Base-by-base conservation (phyloP, 2,113 vertebrate species). In the Hippocampus abdominalis region DNA sequence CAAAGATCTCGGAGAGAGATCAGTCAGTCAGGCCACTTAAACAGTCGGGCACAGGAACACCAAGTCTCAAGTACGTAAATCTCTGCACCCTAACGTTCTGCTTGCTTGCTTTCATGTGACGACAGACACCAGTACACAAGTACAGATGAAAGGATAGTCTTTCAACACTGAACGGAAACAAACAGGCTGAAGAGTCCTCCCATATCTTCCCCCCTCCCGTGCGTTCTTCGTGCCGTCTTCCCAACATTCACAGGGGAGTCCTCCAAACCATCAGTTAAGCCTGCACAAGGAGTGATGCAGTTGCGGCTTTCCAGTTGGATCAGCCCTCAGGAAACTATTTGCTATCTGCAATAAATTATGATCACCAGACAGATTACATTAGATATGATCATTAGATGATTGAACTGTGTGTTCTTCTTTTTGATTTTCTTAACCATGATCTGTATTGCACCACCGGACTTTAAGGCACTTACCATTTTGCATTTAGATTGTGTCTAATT, bases 151-250 rank as follows among this genome's bases (percentile, higher is more conserved):
- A 86, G 81, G 83, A 81, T 82, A 73, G 73, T 73, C 79, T 87
- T 80, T 86, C 82, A 81, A 76, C 81, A 42, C 77, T 66, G 64
- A 83, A 83, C 71, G 77, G 84, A 90, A 90, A 87, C 81, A 89
- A 88, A 91, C 84, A 80, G 64, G 64, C 74, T 61, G 56, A 70
- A 69, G 75, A 77, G 81, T 64, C 57, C 40, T 57, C 61, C 69
- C 76, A 66, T 73, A 69, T 65, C 61, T 64, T 29, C 68, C 15
- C 67, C 71, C 53, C 61, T 40, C 53, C 32, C 18, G 39, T 66
- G 62, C 40, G 21, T 74, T 59, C 29, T 75, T 79, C 46, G 54
- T 81, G 78, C 72, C 69, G 66, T 72, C 70, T 77, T 74, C 75
- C 77, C 77, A 72, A 73, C 74, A 86, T 77, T 81, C 83, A 84